Conservation (phyloP, 2,797 vertebrate species). For the Ceryle rudis region DNA sequence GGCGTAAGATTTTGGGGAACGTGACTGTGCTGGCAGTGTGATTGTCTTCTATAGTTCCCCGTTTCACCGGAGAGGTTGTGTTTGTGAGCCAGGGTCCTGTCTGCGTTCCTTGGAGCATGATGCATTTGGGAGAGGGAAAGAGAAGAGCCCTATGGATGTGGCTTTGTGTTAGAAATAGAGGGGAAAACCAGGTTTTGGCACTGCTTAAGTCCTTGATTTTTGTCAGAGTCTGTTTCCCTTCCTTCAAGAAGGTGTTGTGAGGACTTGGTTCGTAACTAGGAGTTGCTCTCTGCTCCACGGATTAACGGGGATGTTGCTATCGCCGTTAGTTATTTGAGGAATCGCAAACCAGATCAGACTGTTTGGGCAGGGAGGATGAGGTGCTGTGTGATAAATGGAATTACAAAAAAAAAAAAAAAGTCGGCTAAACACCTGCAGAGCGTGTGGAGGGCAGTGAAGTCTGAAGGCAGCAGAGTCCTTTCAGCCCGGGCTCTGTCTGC, state of each 20-base stretch:
- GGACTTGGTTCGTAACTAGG: neutral
- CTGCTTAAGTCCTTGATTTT: neutral
- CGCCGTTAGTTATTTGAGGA: accelerated
- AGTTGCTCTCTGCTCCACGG: accelerated
- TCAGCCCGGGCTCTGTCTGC: neutral
- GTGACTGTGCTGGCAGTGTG: accelerated
- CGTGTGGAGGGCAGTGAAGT: accelerated
- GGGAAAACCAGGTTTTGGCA: neutral
- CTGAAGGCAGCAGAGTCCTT: neutral
- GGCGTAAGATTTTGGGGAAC: neutral
- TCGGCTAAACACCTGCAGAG: accelerated
- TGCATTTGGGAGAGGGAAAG: neutral
- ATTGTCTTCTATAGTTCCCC: neutral
- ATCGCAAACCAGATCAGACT: accelerated
- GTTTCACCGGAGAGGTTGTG: neutral
- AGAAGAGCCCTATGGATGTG: neutral
- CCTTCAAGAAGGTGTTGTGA: neutral
- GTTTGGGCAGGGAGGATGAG: neutral
- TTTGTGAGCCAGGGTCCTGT: neutral
- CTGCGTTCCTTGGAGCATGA: accelerated
- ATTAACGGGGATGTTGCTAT: accelerated
- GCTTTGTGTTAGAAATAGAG: neutral
- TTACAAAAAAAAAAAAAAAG: accelerated
- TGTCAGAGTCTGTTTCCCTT: neutral
- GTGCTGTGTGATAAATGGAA: neutral